phyloP scores from a whole-genome alignment of 2,888 invertebrate genomes.

The Eristalis arbustorum region DNA sequence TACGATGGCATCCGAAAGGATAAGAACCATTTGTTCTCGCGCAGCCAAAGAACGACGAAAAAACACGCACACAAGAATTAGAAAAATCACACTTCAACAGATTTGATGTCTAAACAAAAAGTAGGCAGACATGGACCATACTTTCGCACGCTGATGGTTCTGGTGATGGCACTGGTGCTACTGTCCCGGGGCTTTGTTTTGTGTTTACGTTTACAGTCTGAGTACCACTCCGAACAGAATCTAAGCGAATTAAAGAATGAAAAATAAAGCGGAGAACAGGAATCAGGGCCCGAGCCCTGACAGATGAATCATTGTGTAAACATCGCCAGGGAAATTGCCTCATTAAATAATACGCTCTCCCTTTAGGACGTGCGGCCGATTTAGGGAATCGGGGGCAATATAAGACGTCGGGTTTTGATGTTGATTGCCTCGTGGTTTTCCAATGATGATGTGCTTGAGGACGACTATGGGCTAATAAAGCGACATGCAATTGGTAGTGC shows the following conservation, averaged over 20 bases:
- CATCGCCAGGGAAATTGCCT: constrained; percentile 16
- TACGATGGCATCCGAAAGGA: constrained; percentile 56
- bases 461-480: constrained; percentile 30
- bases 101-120: constrained; percentile 70
- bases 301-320: constrained; percentile 47
- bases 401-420: constrained; percentile 41
- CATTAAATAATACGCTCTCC: constrained; percentile 26
- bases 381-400: constrained; percentile 47
- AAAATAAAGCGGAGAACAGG: not conserved
- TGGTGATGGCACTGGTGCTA: not conserved
- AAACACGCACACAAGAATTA: constrained; percentile 12
- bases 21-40: constrained; percentile 63
- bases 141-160: constrained; percentile 54
- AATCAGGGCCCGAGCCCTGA: constrained; percentile 15
- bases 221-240: constrained; percentile 53
- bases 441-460: constrained; percentile 56
- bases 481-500: constrained; percentile 26
- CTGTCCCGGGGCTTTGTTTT: constrained; percentile 31
- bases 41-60: constrained; percentile 20
- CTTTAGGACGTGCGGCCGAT: not conserved
- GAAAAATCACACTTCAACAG: constrained; percentile 68
- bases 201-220: constrained; percentile 53
- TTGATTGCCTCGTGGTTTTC: constrained; percentile 60
- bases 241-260: constrained; percentile 8
- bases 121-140: constrained; percentile 65